Evolutionary conservation across 2,888 invertebrate species (phyloP).

Genomic region (Rhamphomyia laevipes): DNA sequence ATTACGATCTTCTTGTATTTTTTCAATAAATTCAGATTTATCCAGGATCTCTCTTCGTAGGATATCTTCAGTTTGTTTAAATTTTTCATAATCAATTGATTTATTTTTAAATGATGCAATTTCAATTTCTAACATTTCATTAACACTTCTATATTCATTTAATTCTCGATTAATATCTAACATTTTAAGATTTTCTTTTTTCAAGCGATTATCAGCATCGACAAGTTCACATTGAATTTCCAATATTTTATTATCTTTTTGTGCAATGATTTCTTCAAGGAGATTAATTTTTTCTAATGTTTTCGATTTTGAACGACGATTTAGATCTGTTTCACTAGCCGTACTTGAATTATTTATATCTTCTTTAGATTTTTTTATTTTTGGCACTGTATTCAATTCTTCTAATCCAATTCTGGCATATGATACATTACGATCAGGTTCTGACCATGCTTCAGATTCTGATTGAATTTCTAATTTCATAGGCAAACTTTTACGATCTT

Average conservation of each 20-base stretch:
- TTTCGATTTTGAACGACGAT: conserved; percentile 23
- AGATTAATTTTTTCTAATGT: conserved; percentile 37
- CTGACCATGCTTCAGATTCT: conserved; percentile 80
- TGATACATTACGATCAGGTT: conserved; percentile 73
- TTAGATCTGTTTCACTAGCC: conserved; percentile 19
- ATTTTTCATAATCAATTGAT: conserved; percentile 9
- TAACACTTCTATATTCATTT: conserved; percentile 23
- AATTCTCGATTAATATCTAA: conserved; percentile 25
- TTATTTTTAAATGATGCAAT: conserved; percentile 19
- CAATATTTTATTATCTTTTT: conserved; percentile 38
- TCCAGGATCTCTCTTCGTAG: conserved; percentile 26
- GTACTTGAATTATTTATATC: conserved; percentile 27
- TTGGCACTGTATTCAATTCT: conserved; percentile 27
- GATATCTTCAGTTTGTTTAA: conserved; percentile 17
- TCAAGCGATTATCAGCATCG: conserved; percentile 32
- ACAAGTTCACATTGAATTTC: conserved; percentile 31
- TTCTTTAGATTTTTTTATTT: neutral
- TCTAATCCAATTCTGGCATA: conserved; percentile 63
- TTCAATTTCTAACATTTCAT: conserved; percentile 26
- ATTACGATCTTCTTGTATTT: conserved; percentile 33
- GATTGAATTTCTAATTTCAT: conserved; percentile 32
- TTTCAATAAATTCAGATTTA: conserved; percentile 26
- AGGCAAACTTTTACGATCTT: conserved; percentile 32
- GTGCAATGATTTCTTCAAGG: conserved; percentile 34
- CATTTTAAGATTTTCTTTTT: conserved; percentile 28